Evolutionary conservation across 2,888 invertebrate genomes (phyloP).

Genomic region (Gandaritis pyraliata): DNA sequence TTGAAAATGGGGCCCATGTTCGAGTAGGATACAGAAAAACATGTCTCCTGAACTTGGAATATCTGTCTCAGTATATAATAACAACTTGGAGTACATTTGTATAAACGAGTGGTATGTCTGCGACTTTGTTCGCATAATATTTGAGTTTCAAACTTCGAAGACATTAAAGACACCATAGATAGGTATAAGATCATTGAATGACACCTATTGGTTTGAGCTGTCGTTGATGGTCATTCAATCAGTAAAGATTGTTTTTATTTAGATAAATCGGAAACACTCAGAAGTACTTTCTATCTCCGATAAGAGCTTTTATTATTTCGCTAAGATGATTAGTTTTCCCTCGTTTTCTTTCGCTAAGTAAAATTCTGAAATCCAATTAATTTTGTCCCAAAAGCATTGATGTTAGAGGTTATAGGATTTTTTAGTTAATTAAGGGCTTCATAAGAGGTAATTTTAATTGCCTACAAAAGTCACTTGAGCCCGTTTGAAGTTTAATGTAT

Average conservation of each 20-base stretch:
- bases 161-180: too few relatives aligned
- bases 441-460: conserved; percentile 38
- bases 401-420: conserved; percentile 41
- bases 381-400: conserved; percentile 37
- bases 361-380: conserved; percentile 35
- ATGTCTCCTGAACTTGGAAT: too few relatives aligned
- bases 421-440: conserved; percentile 36
- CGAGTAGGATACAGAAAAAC: too few relatives aligned
- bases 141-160: too few relatives aligned
- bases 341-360: conserved; percentile 19
- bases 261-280: background rate
- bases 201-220: too few relatives aligned
- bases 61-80: too few relatives aligned
- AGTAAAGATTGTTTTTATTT: background rate
- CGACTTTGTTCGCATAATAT: too few relatives aligned
- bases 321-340: conserved; percentile 21
- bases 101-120: too few relatives aligned
- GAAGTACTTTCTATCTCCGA: background rate
- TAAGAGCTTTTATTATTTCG: conserved; percentile 14
- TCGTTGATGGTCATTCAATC: background rate
- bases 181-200: too few relatives aligned
- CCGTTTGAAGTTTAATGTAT: conserved; percentile 3
- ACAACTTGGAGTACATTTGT: too few relatives aligned
- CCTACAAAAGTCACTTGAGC: conserved; percentile 25
- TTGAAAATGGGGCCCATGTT: too few relatives aligned